Percentiles rank a stretch among this genome's conserved stretches.
Evolutionary conservation across 2,797 vertebrate genomes (phyloP).

Genomic region (Phataginus tricuspis): DNA sequence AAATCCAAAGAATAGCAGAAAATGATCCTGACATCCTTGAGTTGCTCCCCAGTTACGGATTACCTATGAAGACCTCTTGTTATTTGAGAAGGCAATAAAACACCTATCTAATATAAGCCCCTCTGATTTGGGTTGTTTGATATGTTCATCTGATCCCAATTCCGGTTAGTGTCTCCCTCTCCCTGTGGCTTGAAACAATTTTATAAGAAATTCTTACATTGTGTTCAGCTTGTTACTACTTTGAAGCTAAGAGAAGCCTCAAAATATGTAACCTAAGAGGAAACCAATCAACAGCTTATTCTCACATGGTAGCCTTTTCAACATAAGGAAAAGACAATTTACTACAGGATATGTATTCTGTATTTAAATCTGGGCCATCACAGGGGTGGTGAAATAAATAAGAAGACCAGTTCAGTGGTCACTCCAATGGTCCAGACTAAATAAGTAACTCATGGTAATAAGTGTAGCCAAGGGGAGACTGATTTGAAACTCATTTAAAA

Average conservation of each 20-base stretch:
- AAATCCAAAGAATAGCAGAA: neutral
- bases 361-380: neutral
- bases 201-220: neutral
- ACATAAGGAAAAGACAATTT: neutral
- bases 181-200: neutral
- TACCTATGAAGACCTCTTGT: neutral
- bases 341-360: neutral
- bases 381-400: neutral
- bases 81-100: neutral
- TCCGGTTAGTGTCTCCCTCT: neutral
- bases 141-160: neutral
- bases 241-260: neutral
- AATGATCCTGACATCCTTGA: neutral
- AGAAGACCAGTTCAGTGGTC: neutral
- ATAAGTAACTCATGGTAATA: neutral
- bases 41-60: neutral
- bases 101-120: neutral
- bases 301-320: neutral
- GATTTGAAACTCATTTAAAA: neutral
- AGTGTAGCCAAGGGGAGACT: neutral
- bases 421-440: neutral
- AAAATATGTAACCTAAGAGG: neutral
- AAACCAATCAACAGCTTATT: neutral
- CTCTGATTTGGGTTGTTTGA: neutral
- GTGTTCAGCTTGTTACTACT: neutral